phyloP scores from a whole-genome alignment of 2,888 invertebrate genomes.

The Plusia festucae region DNA sequence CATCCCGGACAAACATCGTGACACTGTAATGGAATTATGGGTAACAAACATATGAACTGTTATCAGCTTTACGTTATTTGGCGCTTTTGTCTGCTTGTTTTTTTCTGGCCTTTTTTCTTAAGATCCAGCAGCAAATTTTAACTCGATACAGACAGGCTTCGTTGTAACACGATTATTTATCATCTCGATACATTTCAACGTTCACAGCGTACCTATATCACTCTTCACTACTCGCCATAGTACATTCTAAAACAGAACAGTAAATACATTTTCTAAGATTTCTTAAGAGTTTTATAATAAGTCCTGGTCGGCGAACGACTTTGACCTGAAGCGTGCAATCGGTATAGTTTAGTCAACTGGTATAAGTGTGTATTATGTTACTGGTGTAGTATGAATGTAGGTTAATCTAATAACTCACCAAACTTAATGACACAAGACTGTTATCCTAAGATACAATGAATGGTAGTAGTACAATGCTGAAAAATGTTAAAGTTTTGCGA shows the following conservation, averaged over 20 bases:
- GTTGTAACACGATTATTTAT: conserved; percentile 9
- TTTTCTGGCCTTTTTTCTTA: background rate
- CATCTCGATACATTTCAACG: conserved; percentile 36
- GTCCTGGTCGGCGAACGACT: conserved; percentile 52
- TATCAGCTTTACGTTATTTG: background rate
- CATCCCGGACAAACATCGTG: no score
- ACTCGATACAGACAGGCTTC: conserved; percentile 17
- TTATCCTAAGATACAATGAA: no score
- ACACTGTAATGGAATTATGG: no score
- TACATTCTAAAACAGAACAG: background rate
- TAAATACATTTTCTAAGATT: conserved; percentile 17
- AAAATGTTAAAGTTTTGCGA: no score
- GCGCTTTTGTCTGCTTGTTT: background rate
- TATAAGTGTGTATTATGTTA: conserved; percentile 4
- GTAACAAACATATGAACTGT: no score
- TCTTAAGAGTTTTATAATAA: conserved; percentile 51
- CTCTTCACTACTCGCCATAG: background rate
- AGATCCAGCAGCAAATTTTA: conserved; percentile 26
- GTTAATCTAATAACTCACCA: no score
- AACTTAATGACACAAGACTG: no score
- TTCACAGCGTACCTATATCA: background rate
- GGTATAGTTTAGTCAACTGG: conserved; percentile 46
- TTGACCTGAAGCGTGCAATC: conserved; percentile 58
- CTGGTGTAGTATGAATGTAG: background rate
- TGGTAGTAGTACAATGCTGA: no score